phyloP scores from a whole-genome alignment of 2,113 vertebrate genomes.

The Tachysurus fulvidraco region DNA sequence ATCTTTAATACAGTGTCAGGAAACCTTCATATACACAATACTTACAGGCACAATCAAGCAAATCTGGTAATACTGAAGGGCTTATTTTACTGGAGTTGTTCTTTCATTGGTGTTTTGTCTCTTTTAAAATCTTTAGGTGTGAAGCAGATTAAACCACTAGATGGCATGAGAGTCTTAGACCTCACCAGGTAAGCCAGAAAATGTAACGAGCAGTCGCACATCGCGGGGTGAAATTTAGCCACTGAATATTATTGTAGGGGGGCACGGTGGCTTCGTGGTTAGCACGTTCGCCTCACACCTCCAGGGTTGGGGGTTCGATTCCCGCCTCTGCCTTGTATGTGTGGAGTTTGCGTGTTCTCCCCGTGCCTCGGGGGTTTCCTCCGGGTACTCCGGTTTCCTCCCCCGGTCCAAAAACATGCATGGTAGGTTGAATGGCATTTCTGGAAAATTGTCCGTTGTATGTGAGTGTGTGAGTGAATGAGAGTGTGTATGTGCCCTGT shows the following conservation, averaged over 20 bases:
- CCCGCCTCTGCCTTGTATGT: too few species aligned
- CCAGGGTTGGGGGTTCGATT: too few species aligned
- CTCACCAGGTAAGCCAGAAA: constrained; percentile 43
- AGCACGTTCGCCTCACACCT: too few species aligned
- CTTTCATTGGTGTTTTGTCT: neutral
- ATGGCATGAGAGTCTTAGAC: constrained; percentile 55
- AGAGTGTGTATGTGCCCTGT: too few species aligned
- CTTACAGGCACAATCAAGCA: neutral
- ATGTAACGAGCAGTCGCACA: neutral
- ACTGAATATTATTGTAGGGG: neutral
- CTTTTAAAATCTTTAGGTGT: constrained; percentile 8
- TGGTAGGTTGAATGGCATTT: too few species aligned
- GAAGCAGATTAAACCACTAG: constrained; percentile 47
- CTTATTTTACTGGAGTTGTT: neutral
- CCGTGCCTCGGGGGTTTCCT: too few species aligned
- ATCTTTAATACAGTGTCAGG: neutral
- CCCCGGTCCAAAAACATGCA: too few species aligned
- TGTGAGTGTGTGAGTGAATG: too few species aligned
- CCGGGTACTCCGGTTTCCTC: too few species aligned
- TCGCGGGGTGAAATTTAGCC: neutral
- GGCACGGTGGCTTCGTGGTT: too few species aligned
- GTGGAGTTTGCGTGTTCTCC: too few species aligned
- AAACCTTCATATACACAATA: neutral
- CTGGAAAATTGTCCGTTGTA: too few species aligned
- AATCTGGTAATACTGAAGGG: neutral